Conservation (phyloP, 1,140 invertebrate genomes). For the Ladona fulva region DNA sequence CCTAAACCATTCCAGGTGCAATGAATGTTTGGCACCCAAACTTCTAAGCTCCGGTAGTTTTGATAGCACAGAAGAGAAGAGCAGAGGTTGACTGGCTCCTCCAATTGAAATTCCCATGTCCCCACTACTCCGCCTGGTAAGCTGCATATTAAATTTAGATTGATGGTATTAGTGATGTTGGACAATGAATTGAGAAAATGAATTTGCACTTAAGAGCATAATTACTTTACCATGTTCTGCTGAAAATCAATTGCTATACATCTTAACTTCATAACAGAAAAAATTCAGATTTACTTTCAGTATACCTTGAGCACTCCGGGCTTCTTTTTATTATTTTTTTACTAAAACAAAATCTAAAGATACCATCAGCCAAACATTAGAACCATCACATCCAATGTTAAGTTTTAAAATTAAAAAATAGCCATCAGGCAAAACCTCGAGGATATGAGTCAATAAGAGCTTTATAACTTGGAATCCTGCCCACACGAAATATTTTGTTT, state of each 20-base stretch:
- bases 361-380: background rate
- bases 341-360: constrained; percentile 8
- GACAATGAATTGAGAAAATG: too few species aligned
- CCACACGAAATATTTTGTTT: constrained; percentile 2
- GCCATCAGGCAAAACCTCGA: background rate
- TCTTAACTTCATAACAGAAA: background rate
- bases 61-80: constrained; percentile 57
- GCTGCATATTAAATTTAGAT: background rate
- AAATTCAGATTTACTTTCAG: constrained; percentile 7
- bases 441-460: constrained; percentile 5
- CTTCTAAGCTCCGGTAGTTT: constrained; percentile 71
- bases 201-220: too few species aligned
- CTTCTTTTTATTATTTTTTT: constrained; percentile 1
- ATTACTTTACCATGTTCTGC: too few species aligned
- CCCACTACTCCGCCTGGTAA: background rate
- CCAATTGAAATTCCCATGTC: background rate
- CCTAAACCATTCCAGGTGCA: constrained; percentile 84
- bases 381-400: constrained; percentile 5
- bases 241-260: too few species aligned
- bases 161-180: too few species aligned
- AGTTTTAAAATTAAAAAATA: background rate
- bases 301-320: constrained; percentile 6
- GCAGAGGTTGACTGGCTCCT: constrained; percentile 35
- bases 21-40: constrained; percentile 74
- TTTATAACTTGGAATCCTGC: background rate